phyloP scores from a whole-genome alignment of 2,797 vertebrate genomes.

The Ceryle rudis region DNA sequence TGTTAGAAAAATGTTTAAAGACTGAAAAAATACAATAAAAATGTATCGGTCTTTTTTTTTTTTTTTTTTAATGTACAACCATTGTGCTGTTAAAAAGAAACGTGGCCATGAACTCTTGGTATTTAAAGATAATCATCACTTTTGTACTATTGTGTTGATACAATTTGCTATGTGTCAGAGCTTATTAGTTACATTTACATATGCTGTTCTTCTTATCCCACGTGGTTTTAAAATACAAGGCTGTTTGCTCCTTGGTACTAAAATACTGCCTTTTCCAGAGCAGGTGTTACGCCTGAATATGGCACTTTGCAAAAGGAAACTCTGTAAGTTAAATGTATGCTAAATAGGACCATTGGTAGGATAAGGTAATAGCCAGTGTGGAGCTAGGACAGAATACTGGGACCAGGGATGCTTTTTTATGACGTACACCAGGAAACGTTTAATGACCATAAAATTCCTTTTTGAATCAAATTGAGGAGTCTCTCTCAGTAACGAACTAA shows the following conservation, averaged over 20 bases:
- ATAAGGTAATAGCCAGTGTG: not conserved
- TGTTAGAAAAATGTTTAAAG: not conserved
- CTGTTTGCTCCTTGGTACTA: not conserved
- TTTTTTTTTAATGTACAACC: not conserved
- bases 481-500: not conserved
- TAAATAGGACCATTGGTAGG: not conserved
- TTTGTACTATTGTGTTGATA: not conserved
- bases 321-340: not conserved
- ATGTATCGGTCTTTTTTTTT: not conserved
- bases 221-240: not conserved
- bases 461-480: not conserved
- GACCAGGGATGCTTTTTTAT: not conserved
- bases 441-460: not conserved
- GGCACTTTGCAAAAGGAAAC: not conserved
- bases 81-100: not conserved
- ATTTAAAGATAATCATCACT: not conserved
- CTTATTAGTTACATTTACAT: not conserved
- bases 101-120: not conserved
- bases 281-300: not conserved
- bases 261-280: not conserved
- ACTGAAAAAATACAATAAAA: not conserved
- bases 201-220: not conserved
- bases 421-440: not conserved
- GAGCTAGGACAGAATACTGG: not conserved
- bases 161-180: not conserved